A percentile compares a stretch with the other conserved stretches of the same genome.
phyloP scores from a whole-genome alignment of 2,113 vertebrate genomes.

The Neolamprologus hecqui region DNA sequence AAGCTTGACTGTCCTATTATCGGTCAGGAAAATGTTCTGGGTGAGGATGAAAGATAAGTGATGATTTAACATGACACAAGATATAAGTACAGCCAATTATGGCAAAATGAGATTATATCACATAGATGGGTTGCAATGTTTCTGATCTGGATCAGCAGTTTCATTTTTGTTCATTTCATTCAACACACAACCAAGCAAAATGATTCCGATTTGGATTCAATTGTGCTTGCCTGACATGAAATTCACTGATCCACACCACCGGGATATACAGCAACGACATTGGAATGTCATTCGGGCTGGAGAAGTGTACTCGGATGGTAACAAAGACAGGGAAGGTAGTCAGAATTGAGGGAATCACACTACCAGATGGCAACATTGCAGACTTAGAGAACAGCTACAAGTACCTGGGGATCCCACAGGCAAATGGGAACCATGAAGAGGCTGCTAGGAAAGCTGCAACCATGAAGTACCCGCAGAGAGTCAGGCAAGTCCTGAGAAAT shows the following conservation, averaged over 20 bases:
- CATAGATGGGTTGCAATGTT: neutral
- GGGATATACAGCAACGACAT: neutral
- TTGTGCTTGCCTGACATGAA: neutral
- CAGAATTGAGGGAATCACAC: neutral
- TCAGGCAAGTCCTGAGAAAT: neutral
- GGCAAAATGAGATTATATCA: neutral
- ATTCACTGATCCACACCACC: neutral
- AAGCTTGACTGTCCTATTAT: conserved; percentile 79
- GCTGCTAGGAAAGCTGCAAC: neutral
- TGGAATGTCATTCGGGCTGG: neutral
- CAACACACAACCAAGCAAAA: neutral
- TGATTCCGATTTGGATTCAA: neutral
- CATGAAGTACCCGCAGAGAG: neutral
- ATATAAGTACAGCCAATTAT: neutral
- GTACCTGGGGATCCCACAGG: neutral
- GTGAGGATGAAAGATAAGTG: neutral
- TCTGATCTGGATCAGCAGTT: neutral
- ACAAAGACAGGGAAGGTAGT: neutral
- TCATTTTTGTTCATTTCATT: neutral
- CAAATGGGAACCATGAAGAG: neutral
- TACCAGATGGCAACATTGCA: neutral
- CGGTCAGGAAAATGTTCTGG: conserved; percentile 90
- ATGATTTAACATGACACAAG: neutral
- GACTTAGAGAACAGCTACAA: neutral
- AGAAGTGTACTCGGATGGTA: neutral